These are phyloP conservation scores for Anas flavirostris DNA, from an alignment of 2,797 vertebrate genomes.

Conservation along the genomic window DNA sequence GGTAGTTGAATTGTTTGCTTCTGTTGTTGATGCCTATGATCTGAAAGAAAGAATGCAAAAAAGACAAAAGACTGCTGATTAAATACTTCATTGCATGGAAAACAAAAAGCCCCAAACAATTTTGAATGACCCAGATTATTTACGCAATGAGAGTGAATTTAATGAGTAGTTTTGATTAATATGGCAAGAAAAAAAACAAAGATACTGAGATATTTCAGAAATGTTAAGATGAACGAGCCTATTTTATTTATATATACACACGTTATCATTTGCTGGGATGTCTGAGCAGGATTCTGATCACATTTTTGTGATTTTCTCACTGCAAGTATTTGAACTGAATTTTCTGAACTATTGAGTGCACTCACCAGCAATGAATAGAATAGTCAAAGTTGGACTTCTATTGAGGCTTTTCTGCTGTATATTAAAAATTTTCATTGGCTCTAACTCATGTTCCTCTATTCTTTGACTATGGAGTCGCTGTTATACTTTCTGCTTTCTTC, in stretches of 20 bases:
- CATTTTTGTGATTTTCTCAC: not conserved
- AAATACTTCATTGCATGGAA: not conserved
- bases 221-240: not conserved
- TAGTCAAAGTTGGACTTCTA: not conserved
- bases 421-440: not conserved
- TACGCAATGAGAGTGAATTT: not conserved
- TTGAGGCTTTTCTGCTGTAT: not conserved
- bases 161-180: not conserved
- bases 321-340: not conserved
- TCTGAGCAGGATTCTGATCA: not conserved
- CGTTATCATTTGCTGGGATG: not conserved
- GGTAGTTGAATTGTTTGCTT: not conserved
- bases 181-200: not conserved
- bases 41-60: not conserved
- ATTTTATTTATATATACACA: not conserved
- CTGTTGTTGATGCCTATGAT: not conserved
- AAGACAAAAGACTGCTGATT: not conserved
- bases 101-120: not conserved
- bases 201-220: not conserved
- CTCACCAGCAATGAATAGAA: not conserved
- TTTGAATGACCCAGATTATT: not conserved
- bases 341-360: not conserved
- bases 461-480: not conserved
- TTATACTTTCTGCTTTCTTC: not conserved
- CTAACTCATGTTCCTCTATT: rapidly evolving